phyloP scores from a whole-genome alignment of 1,140 invertebrate genomes.

The Drosophila triauraria region DNA sequence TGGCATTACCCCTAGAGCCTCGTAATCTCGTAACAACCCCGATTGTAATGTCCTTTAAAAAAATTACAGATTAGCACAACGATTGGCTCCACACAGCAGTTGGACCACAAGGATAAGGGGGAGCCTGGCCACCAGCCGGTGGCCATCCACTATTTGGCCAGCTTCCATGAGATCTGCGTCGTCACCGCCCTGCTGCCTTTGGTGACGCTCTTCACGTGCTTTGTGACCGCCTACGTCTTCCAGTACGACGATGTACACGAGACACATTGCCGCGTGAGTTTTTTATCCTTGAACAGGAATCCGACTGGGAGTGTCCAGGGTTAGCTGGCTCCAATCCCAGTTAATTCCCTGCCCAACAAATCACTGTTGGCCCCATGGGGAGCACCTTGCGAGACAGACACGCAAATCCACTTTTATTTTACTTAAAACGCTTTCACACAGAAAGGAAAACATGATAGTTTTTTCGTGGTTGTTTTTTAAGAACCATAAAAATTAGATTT shows the following conservation, averaged over 20 bases:
- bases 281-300: background rate
- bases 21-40: no score
- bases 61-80: slow-evolving; percentile 48
- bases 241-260: slow-evolving; percentile 96
- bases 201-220: slow-evolving; percentile 92
- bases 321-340: slow-evolving; percentile 15
- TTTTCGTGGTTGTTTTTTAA: background rate
- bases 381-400: slow-evolving; percentile 6
- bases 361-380: slow-evolving; percentile 16
- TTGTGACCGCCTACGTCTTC: slow-evolving; percentile 94
- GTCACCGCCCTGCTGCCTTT: slow-evolving; percentile 93
- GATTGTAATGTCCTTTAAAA: background rate
- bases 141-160: slow-evolving; percentile 78
- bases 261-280: slow-evolving; percentile 94
- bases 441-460: background rate
- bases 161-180: slow-evolving; percentile 90
- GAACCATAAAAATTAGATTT: no score
- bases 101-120: slow-evolving; percentile 9
- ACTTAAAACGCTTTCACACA: slow-evolving; percentile 1
- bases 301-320: background rate
- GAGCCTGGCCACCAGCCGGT: slow-evolving; percentile 32
- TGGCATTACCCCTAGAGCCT: background rate
- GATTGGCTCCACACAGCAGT: slow-evolving; percentile 45
- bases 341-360: slow-evolving; percentile 23
- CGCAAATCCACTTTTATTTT: slow-evolving; percentile 22